These are phyloP conservation scores for Rugalucina vietnamica DNA, from an alignment of 2,888 invertebrate species.

Conservation along the genomic window DNA sequence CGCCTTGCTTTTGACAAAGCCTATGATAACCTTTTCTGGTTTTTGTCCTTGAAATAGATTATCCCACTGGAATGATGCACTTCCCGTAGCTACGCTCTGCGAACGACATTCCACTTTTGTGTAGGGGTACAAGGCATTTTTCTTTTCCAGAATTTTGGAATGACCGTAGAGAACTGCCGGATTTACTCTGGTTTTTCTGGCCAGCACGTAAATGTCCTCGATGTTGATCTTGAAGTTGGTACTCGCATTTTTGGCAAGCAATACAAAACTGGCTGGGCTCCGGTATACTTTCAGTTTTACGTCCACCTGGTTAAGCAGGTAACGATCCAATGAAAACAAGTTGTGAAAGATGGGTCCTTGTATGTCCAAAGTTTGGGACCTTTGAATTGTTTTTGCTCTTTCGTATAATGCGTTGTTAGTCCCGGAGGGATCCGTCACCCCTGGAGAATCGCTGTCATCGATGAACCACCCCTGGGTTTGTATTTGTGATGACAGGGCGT, in stretches of 20 bases:
- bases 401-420: slow-evolving; percentile 20
- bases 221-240: slow-evolving; percentile 36
- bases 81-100: slow-evolving; percentile 43
- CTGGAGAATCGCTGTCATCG: slow-evolving; percentile 41
- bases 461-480: slow-evolving; percentile 37
- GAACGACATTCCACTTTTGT: slow-evolving; percentile 31
- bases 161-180: slow-evolving; percentile 32
- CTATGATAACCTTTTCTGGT: slow-evolving; percentile 32
- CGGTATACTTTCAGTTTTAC: slow-evolving; percentile 17
- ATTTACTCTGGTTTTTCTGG: neutral
- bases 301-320: slow-evolving; percentile 14
- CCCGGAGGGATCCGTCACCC: slow-evolving; percentile 33
- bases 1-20: slow-evolving; percentile 43
- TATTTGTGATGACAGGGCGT: slow-evolving; percentile 34
- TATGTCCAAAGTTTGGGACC: slow-evolving; percentile 21
- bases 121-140: slow-evolving; percentile 38
- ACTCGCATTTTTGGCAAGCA: neutral
- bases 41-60: slow-evolving; percentile 47
- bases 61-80: slow-evolving; percentile 38
- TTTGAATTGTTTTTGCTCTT: slow-evolving; percentile 6
- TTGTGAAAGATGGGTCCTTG: slow-evolving; percentile 23
- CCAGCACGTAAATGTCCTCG: slow-evolving; percentile 16
- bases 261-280: neutral
- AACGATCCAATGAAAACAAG: neutral
- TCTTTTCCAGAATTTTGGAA: slow-evolving; percentile 32